Evolutionary conservation across 2,888 invertebrate genomes (phyloP).

Genomic region (Catotricha subobsoleta): DNA sequence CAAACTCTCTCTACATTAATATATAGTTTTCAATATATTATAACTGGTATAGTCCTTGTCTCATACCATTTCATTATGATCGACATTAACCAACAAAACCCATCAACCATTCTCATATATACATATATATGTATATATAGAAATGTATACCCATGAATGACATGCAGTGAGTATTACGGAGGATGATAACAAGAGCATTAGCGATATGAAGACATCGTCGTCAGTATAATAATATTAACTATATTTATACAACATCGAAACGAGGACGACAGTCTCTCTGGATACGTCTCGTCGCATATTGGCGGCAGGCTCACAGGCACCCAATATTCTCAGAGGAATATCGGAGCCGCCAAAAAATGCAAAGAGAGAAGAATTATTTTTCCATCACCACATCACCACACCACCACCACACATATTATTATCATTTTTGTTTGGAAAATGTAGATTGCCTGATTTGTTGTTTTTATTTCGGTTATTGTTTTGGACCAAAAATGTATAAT

Average conservation of each 20-base stretch:
- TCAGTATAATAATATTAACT: background rate
- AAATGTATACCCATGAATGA: slow-evolving; percentile 2
- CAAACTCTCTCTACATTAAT: too few species aligned
- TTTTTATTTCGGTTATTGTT: background rate
- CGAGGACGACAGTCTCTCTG: slow-evolving; percentile 14
- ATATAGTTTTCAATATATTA: too few species aligned
- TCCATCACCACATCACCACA: background rate
- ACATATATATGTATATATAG: too few species aligned
- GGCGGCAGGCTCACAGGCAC: slow-evolving; percentile 16
- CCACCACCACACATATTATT: too few species aligned
- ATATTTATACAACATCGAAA: background rate
- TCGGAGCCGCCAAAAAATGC: slow-evolving; percentile 8
- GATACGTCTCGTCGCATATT: slow-evolving; percentile 13
- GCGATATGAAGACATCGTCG: slow-evolving; percentile 3
- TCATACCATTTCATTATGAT: too few species aligned
- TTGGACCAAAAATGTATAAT: too few species aligned
- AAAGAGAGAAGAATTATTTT: slow-evolving; percentile 4
- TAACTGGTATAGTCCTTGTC: too few species aligned
- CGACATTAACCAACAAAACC: too few species aligned
- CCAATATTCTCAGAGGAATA: slow-evolving; percentile 9
- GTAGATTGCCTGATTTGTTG: slow-evolving; percentile 3
- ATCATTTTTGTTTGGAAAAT: slow-evolving; percentile 1
- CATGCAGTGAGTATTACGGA: slow-evolving; percentile 3
- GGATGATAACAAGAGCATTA: slow-evolving; percentile 4
- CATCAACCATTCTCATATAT: too few species aligned